Evolutionary conservation across 2,888 invertebrate genomes (phyloP).

Genomic region (Apamea anceps): DNA sequence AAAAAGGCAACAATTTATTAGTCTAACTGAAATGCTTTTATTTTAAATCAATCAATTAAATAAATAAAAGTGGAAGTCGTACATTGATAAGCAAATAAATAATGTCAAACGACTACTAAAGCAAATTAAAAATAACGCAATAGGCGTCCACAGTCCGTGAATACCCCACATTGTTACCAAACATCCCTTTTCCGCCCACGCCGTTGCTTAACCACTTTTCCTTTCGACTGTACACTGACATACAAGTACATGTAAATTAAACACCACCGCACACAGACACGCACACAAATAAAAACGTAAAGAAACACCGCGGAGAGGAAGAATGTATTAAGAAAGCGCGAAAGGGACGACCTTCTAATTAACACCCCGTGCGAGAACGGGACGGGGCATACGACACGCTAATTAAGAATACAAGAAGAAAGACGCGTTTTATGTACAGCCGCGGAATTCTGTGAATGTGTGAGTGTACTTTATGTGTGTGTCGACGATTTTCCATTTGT

Average conservation of each 20-base stretch:
- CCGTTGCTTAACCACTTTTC: constrained; percentile 64
- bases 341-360: constrained; percentile 88
- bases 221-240: constrained; percentile 84
- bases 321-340: constrained; percentile 91
- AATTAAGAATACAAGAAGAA: constrained; percentile 93
- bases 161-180: constrained; percentile 21
- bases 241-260: constrained; percentile 91
- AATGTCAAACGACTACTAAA: background rate
- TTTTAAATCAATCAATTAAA: background rate
- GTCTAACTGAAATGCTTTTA: background rate
- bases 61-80: background rate
- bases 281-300: constrained; percentile 90
- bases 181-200: constrained; percentile 47
- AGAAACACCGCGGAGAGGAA: constrained; percentile 90
- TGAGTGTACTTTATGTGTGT: constrained; percentile 77
- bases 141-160: background rate
- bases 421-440: constrained; percentile 89
- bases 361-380: constrained; percentile 84
- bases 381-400: constrained; percentile 89
- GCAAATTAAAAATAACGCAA: background rate
- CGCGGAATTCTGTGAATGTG: constrained; percentile 81
- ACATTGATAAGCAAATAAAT: background rate
- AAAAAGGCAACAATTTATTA: background rate
- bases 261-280: constrained; percentile 90
- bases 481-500: constrained; percentile 81